phyloP scores from a whole-genome alignment of 1,140 invertebrate genomes.

The Bombus waltoni region DNA sequence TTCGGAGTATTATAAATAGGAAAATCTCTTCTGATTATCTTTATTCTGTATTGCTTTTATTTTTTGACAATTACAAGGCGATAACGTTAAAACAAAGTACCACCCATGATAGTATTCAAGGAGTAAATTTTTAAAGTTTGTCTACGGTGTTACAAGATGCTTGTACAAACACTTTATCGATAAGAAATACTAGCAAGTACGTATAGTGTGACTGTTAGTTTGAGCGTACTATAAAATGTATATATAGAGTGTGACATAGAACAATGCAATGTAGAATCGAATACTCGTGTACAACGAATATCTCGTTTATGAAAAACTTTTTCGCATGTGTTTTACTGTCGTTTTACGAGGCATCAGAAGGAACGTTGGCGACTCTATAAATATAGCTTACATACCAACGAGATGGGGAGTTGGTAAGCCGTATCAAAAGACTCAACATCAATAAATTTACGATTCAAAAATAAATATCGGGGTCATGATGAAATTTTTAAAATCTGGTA shows the following conservation, averaged over 20 bases:
- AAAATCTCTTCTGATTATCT: no score
- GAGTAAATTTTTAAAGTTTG: neutral
- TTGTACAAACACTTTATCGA: neutral
- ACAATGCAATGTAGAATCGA: neutral
- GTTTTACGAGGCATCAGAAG: neutral
- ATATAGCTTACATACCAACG: constrained; percentile 1
- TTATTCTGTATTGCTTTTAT: no score
- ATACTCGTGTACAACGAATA: no score
- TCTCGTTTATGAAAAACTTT: no score
- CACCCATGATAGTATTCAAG: no score
- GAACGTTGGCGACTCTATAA: constrained; percentile 9
- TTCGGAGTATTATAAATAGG: no score
- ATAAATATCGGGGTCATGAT: constrained; percentile 27
- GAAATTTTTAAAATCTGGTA: constrained; percentile 18
- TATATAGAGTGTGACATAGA: neutral
- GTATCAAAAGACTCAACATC: constrained; percentile 19
- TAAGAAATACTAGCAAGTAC: neutral
- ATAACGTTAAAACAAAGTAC: no score
- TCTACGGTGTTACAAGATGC: neutral
- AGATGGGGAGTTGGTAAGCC: neutral
- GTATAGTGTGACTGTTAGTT: no score
- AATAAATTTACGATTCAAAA: constrained; percentile 18
- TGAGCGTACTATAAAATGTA: neutral
- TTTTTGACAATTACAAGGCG: no score
- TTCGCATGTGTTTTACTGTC: neutral